phyloP scores from a whole-genome alignment of 2,888 invertebrate genomes.

The Amblyjoppa proteus region DNA sequence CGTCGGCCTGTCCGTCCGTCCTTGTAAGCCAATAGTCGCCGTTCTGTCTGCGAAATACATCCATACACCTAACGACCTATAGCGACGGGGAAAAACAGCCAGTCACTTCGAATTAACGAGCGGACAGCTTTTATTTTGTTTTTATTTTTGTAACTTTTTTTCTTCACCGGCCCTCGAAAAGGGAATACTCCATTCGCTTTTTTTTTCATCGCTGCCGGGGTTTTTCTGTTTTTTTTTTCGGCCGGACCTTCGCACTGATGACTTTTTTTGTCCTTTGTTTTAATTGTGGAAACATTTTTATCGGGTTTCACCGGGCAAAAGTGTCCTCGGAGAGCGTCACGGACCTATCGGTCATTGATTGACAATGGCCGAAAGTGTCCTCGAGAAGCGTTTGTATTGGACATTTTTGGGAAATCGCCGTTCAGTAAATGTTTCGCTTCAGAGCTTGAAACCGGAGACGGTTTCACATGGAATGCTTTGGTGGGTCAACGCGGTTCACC shows the following conservation, averaged over 20 bases:
- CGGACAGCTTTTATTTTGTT: conserved; percentile 13
- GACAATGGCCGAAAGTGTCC: not conserved
- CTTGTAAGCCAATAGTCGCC: conserved; percentile 53
- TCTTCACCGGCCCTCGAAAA: conserved; percentile 33
- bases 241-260: not conserved
- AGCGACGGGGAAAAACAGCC: conserved; percentile 26
- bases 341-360: not conserved
- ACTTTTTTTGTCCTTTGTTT: not conserved
- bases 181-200: conserved; percentile 46
- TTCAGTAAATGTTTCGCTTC: not conserved
- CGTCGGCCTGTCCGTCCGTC: conserved; percentile 32
- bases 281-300: not conserved
- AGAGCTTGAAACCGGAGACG: not conserved
- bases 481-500: not conserved
- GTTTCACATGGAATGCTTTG: not conserved
- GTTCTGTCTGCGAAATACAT: conserved; percentile 41
- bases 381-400: not conserved
- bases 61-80: conserved; percentile 24
- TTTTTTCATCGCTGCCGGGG: not conserved
- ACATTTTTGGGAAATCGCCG: not conserved
- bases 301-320: not conserved
- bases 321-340: not conserved
- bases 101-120: conserved; percentile 25
- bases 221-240: conserved; percentile 12
- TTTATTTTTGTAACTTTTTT: conserved; percentile 29